phyloP scores from a whole-genome alignment of 2,888 invertebrate genomes.

The Cartodere bifasciata region DNA sequence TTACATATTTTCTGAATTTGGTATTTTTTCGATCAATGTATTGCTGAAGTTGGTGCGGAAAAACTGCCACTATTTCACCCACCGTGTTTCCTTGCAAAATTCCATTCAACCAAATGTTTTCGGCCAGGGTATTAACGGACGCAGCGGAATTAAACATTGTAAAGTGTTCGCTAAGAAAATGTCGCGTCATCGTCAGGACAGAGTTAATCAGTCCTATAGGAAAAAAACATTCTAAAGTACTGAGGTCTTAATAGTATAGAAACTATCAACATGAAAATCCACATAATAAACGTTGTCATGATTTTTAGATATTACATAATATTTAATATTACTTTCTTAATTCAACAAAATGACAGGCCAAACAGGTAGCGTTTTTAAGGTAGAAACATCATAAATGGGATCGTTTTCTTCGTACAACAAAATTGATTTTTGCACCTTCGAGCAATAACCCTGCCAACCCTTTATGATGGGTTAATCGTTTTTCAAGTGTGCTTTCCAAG shows the following conservation, averaged over 20 bases:
- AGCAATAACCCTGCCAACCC: no score
- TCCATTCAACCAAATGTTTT: conserved; percentile 40
- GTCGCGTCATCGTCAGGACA: conserved; percentile 9
- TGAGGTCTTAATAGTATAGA: conserved; percentile 24
- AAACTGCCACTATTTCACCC: conserved; percentile 38
- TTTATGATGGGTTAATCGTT: no score
- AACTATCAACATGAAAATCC: conserved; percentile 37
- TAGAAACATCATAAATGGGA: no score
- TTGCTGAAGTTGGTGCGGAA: conserved; percentile 34
- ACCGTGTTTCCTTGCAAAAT: conserved; percentile 38
- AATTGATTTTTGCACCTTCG: no score
- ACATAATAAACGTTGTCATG: no score
- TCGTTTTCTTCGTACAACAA: no score
- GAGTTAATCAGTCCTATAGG: conserved; percentile 10
- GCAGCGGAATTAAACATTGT: conserved; percentile 31
- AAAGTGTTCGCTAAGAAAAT: conserved; percentile 20
- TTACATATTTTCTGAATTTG: conserved; percentile 26
- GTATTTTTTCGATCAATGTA: conserved; percentile 26
- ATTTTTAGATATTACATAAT: no score
- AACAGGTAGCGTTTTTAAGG: conserved; percentile 1
- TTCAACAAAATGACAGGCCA: not conserved
- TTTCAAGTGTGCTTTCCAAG: no score
- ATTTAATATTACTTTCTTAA: not conserved
- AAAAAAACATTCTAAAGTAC: conserved; percentile 1
- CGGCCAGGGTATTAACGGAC: conserved; percentile 29